phyloP scores from a whole-genome alignment of 2,113 vertebrate genomes.

The Ciconia maguari region DNA sequence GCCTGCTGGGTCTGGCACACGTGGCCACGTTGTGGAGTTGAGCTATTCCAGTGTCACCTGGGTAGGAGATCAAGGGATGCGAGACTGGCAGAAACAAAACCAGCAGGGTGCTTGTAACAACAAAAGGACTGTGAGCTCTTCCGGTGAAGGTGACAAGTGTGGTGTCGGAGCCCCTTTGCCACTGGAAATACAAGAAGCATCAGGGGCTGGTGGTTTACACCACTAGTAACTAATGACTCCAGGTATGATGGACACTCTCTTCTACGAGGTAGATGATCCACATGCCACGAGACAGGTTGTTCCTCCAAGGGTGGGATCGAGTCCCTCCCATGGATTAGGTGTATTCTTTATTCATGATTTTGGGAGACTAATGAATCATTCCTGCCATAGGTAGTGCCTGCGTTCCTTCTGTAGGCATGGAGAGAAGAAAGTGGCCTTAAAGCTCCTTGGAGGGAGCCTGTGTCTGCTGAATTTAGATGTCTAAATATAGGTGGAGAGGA shows the following conservation, averaged over 20 bases:
- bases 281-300: background rate
- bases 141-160: background rate
- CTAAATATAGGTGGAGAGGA: background rate
- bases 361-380: background rate
- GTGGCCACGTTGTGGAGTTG: rapidly evolving
- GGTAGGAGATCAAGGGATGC: background rate
- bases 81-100: background rate
- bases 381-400: background rate
- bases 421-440: background rate
- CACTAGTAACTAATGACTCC: background rate
- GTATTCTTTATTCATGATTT: background rate
- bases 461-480: background rate
- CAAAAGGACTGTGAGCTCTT: background rate
- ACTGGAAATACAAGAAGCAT: background rate
- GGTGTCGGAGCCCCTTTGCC: background rate
- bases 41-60: background rate
- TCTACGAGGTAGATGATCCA: background rate
- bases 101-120: background rate
- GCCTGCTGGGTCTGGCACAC: background rate
- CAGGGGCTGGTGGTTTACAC: background rate
- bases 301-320: background rate
- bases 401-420: background rate
- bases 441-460: background rate
- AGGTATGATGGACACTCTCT: background rate
- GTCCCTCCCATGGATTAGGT: background rate